Evolutionary conservation across 2,888 invertebrate species (phyloP).

Genomic region (Cynaeus angustus): DNA sequence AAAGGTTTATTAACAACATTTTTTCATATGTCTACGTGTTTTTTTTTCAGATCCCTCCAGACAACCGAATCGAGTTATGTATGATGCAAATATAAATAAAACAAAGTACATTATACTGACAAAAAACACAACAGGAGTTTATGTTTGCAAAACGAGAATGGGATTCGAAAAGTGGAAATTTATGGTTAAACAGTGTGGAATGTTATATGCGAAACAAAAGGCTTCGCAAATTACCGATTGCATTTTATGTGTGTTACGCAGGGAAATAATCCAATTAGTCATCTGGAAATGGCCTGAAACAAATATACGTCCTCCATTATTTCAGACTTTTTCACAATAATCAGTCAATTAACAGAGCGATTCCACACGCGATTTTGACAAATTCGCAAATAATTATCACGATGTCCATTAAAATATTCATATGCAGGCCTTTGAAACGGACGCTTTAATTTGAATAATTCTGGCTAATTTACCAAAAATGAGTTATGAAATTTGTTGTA

Average conservation of each 20-base stretch:
- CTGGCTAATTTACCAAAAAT: too few species aligned
- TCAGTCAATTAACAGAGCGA: constrained; percentile 51
- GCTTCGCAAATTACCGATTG: constrained; percentile 58
- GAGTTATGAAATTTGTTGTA: too few species aligned
- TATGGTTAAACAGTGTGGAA: constrained; percentile 53
- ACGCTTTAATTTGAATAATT: too few species aligned
- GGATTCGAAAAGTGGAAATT: constrained; percentile 52
- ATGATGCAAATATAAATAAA: constrained; percentile 31
- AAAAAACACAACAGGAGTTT: constrained; percentile 48
- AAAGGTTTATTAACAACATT: constrained; percentile 18
- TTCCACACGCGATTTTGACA: constrained; percentile 34
- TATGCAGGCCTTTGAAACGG: constrained; percentile 10
- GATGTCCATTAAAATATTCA: constrained; percentile 15
- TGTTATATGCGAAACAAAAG: constrained; percentile 58
- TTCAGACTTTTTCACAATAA: constrained; percentile 53
- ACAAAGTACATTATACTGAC: constrained; percentile 32
- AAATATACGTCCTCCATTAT: constrained; percentile 57
- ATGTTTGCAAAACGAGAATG: constrained; percentile 37
- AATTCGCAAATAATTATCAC: constrained; percentile 36
- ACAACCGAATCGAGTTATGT: constrained; percentile 19
- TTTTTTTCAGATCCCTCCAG: background rate
- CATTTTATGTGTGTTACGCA: constrained; percentile 57
- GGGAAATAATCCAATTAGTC: constrained; percentile 60
- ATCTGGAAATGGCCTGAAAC: constrained; percentile 60
- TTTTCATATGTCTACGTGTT: constrained; percentile 10